phyloP scores from a whole-genome alignment of 1,140 invertebrate species.

The Drosophila mayri region DNA sequence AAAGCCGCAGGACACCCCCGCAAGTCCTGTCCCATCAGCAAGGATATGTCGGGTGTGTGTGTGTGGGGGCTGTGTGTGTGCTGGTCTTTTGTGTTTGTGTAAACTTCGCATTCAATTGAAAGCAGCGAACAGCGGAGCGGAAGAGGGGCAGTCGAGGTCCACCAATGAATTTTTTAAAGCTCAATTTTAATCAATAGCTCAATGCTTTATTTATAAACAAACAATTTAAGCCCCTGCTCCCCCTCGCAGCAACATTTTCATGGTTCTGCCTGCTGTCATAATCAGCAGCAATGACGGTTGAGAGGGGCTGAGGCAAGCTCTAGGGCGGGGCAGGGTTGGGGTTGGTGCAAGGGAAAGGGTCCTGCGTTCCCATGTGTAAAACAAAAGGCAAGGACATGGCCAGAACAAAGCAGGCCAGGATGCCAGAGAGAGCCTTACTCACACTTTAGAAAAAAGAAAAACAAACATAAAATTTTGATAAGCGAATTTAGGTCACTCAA shows the following conservation, averaged over 20 bases:
- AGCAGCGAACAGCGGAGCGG: constrained; percentile 35
- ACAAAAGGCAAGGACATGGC: constrained; percentile 45
- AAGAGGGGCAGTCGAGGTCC: constrained; percentile 2
- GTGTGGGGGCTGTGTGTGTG: neutral
- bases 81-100: constrained; percentile 22
- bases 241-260: constrained; percentile 8
- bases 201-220: constrained; percentile 79
- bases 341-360: neutral
- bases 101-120: constrained; percentile 60
- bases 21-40: constrained; percentile 16
- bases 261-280: constrained; percentile 36
- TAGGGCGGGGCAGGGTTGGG: neutral
- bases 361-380: constrained; percentile 56
- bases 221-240: constrained; percentile 62
- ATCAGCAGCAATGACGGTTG: constrained; percentile 33
- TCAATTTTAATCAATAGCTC: constrained; percentile 78
- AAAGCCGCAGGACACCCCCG: constrained; percentile 30
- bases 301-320: neutral
- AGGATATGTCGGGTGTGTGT: constrained; percentile 19
- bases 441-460: constrained; percentile 1
- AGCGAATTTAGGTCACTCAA: neutral
- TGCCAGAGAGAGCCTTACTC: constrained; percentile 3
- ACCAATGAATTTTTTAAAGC: constrained; percentile 78
- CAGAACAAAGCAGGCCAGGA: constrained; percentile 11
- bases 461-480: neutral